A percentile compares a stretch with the other conserved stretches of the same genome.
Conservation (phyloP, 2,113 vertebrate species). For the Neolamprologus tretocephalus region DNA sequence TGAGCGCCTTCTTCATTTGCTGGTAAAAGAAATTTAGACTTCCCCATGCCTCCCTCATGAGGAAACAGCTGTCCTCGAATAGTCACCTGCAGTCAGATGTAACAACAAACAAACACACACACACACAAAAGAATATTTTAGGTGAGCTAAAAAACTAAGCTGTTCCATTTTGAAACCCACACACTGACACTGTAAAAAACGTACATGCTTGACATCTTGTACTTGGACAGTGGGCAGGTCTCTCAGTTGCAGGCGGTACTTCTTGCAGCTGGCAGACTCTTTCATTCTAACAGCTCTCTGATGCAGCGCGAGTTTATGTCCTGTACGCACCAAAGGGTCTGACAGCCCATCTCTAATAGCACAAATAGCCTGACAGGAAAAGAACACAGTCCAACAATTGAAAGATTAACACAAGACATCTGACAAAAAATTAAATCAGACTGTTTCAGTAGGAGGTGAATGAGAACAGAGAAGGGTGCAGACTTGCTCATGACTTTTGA, state of each 20-base stretch:
- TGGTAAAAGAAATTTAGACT: slow-evolving; percentile 84
- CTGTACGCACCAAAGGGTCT: slow-evolving; percentile 81
- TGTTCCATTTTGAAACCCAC: not conserved
- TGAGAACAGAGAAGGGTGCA: not conserved
- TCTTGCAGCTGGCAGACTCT: slow-evolving; percentile 78
- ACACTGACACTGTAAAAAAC: not conserved
- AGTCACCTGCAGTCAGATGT: slow-evolving; percentile 74
- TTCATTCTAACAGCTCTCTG: slow-evolving; percentile 83
- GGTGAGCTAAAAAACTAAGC: not conserved
- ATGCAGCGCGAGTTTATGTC: slow-evolving; percentile 82
- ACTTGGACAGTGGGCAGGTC: slow-evolving; percentile 75
- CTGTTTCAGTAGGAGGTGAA: not conserved
- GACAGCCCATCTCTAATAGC: slow-evolving; percentile 79
- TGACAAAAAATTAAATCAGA: not conserved
- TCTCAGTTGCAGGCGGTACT: slow-evolving; percentile 61
- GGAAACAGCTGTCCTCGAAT: slow-evolving; percentile 90
- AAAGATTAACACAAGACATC: not conserved
- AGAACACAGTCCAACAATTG: not conserved
- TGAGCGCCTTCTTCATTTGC: slow-evolving; percentile 25
- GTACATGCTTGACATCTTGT: slow-evolving; percentile 83
- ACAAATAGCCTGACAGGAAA: slow-evolving; percentile 68
- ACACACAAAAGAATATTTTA: not conserved
- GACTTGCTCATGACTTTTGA: slow-evolving; percentile 81
- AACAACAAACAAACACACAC: not conserved
- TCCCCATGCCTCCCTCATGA: slow-evolving; percentile 81